Evolutionary conservation across 1,140 invertebrate genomes (phyloP), one percentile per base, ranked within the genome.

Genomic region (Colletes gigas): DNA sequence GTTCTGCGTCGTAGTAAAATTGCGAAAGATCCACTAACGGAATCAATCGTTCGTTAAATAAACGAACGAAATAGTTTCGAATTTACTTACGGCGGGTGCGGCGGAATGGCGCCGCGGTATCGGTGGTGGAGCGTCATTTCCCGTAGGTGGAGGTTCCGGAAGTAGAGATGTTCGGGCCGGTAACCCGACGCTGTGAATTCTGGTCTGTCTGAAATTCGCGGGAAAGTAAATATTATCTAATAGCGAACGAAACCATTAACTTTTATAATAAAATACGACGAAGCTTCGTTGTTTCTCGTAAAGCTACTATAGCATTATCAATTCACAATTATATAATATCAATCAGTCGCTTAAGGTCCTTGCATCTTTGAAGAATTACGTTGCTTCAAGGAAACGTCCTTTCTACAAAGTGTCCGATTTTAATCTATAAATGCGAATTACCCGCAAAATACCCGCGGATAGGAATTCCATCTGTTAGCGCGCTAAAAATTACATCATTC

Each of bases 21-120:
- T 21, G 7, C n/a, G 7, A 59, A 19, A 59, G 3, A 7, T 59
- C 4, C n/a, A 5, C 57, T 9, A 9, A 21, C 8, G 7, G 1
- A n/a, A 0, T 21, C 0, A 19, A 19, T 54, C 7, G 9, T 21
- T 2, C 12, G 39, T 72, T 57, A 63, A 65, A 55, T 14, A 7
- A 47, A 30, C 15, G 3, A 67, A 19, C 44, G 6, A 79, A 30
- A 62, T 17, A 59, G 55, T 62, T 66, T 60, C 55, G 59, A 72
- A 59, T 81, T 68, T 69, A 76, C 71, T 84, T 90, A 93, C 92
- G 88, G 90, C 88, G 8, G 91, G 90, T 39, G 90, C 90, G 30
- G 89, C 91, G 19, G 92, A 93, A 86, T 93, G 91, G 79, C 92
- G 91, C 59, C 92, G 90, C 44, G 92, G 91, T 84, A 92, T 89